Conservation (phyloP, 64 coral and sea anemone genomes). For the Pocillopora verrucosa region DNA sequence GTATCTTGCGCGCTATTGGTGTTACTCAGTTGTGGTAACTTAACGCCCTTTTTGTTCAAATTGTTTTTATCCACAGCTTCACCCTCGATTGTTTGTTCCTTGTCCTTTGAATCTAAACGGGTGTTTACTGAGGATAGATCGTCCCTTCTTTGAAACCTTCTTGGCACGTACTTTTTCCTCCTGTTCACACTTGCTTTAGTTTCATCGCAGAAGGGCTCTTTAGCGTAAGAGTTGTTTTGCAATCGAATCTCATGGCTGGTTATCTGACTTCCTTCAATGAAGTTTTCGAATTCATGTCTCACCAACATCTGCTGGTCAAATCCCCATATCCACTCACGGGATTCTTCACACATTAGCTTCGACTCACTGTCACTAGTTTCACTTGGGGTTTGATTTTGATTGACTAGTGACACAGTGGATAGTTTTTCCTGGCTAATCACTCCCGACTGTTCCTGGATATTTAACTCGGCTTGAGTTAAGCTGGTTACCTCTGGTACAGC, state of each 20-base stretch:
- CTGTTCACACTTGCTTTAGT: neutral
- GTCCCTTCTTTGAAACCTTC: neutral
- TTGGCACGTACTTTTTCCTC: constrained; percentile 21
- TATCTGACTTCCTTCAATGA: neutral
- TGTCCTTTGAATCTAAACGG: neutral
- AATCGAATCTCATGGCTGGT: neutral
- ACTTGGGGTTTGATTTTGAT: neutral
- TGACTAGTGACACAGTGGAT: neutral
- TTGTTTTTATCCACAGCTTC: neutral
- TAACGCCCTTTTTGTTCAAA: neutral
- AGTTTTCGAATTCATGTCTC: too few relatives aligned
- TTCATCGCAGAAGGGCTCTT: neutral
- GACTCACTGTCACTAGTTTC: neutral
- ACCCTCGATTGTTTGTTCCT: neutral
- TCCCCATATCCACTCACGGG: neutral
- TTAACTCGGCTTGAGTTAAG: neutral
- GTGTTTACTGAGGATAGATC: neutral
- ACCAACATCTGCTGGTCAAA: neutral
- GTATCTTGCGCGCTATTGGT: neutral
- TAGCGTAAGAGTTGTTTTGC: neutral
- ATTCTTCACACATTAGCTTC: neutral
- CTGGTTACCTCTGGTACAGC: neutral
- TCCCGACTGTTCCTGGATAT: neutral
- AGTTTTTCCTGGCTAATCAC: neutral
- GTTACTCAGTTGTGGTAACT: neutral